A percentile compares a stretch with the other conserved stretches of the same genome.
These are phyloP conservation scores for Haliclystus octoradiatus DNA, from an alignment of 30 jellyfish, hydroid and myxozoan species.

Conservation along the genomic window DNA sequence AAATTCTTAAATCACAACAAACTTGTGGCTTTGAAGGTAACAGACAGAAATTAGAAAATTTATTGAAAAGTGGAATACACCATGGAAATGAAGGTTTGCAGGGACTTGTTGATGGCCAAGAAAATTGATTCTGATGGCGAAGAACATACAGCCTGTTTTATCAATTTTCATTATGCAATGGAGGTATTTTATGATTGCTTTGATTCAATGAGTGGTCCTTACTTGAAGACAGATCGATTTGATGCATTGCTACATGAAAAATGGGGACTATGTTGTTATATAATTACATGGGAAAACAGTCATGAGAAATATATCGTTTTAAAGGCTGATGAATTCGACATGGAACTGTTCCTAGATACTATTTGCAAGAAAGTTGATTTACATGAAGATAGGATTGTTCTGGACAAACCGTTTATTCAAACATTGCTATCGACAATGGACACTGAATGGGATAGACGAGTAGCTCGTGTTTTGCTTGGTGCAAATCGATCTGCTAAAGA, in stretches of 20 bases:
- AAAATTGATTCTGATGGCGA: not conserved
- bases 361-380: too few relatives aligned
- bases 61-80: too few relatives aligned
- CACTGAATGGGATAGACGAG: conserved; percentile 19
- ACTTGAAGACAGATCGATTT: conserved; percentile 6
- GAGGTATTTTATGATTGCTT: too few relatives aligned
- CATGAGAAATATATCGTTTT: not conserved
- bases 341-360: too few relatives aligned
- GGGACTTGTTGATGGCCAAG: conserved; percentile 9
- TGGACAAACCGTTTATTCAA: too few relatives aligned
- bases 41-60: not conserved
- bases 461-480: conserved; percentile 15
- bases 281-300: not conserved
- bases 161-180: conserved; percentile 9
- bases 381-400: too few relatives aligned
- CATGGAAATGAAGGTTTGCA: too few relatives aligned
- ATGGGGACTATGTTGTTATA: conserved; percentile 1
- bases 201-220: conserved; percentile 3
- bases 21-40: not conserved
- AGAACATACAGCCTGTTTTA: conserved; percentile 7
- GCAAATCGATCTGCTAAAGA: conserved; percentile 8
- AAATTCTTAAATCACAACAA: conserved; percentile 14
- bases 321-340: conserved; percentile 2
- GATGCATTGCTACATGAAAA: conserved; percentile 7
- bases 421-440: too few relatives aligned